A percentile compares a stretch with the other conserved stretches of the same genome.
Evolutionary conservation across 1,140 invertebrate genomes (phyloP).

Genomic region (Lasioglossum baleicum): DNA sequence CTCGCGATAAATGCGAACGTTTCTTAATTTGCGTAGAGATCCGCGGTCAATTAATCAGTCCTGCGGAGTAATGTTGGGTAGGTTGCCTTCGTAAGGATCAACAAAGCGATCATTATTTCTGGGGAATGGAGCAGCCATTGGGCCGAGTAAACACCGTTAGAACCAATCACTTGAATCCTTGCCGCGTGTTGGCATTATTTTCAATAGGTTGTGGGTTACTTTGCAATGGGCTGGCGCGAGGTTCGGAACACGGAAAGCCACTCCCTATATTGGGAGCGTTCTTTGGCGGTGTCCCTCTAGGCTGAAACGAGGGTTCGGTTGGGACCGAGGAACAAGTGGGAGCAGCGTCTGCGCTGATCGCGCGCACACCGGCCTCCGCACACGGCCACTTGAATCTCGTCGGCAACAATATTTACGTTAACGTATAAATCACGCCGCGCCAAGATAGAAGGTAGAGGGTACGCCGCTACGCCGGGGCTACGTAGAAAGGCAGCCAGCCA

Average conservation of each 20-base stretch:
- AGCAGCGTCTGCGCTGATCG: conserved; percentile 52
- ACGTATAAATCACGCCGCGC: conserved; percentile 69
- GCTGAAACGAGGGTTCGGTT: neutral
- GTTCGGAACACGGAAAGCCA: neutral
- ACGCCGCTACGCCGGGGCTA: neutral
- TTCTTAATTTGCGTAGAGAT: too few relatives aligned
- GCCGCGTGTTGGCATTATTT: neutral
- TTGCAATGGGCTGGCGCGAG: neutral
- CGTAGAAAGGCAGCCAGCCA: conserved; percentile 14
- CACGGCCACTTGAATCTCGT: conserved; percentile 54
- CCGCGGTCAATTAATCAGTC: too few relatives aligned
- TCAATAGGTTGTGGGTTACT: neutral
- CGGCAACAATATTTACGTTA: conserved; percentile 73
- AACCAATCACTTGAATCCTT: neutral
- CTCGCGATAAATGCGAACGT: too few relatives aligned
- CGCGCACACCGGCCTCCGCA: conserved; percentile 26
- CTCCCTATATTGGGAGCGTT: neutral
- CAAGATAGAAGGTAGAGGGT: conserved; percentile 18
- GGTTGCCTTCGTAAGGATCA: too few relatives aligned
- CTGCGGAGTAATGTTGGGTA: too few relatives aligned
- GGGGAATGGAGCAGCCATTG: neutral
- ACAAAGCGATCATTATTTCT: too few relatives aligned
- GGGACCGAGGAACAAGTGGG: conserved; percentile 44
- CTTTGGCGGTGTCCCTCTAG: neutral
- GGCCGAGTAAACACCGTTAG: neutral